Evolutionary conservation across 2,888 invertebrate genomes (phyloP), one percentile per base, ranked within the genome.

Genomic region (Rugalucina vietnamica): DNA sequence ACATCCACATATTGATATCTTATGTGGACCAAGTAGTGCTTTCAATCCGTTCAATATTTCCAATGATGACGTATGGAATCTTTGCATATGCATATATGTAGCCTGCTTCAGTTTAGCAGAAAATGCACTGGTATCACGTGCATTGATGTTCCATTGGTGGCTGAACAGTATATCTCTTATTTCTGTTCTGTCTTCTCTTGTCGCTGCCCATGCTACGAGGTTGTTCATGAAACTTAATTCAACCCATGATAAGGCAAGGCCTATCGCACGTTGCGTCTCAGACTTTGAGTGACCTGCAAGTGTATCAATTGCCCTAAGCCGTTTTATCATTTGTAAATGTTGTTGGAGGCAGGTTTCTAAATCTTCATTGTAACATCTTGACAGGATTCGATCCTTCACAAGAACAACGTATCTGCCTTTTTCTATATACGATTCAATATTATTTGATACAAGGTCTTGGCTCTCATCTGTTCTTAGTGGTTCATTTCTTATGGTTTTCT

Each of bases 41-140:
- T 60, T 14, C 18, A 65, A 34, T 1, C 24, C 1, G 10, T 34
- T 8, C 21, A 65, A 3, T 65, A 65, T 65, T 5, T 34, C 29
- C 34, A 65, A 18, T 1, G 65, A 65, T 12, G 65, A 32, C 18
- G 32, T 14, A 18, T 32, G 4, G 10, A 18, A 34, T 8, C 24
- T 21, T 1, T 21, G 32, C 65, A 65, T 65, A 24, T 65, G 34
- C 1, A 32, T 1, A 34, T 34, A 34, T 65, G 65, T 65, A 18
- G 65, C 65, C 34, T 65, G 65, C 21, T 65, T 65, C 18, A 65
- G 65, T 21, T 65, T 65, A 10, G 65, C 65, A 29, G 65, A 65
- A 18, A 34, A 65, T n/a, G n/a, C n/a, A n/a, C n/a, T n/a, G n/a
- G n/a, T 5, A 32, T 10, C 10, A 18, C 34, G 34, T 21, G 32